phyloP scores from a whole-genome alignment of 2,888 invertebrate genomes.

The Athalia cordata region DNA sequence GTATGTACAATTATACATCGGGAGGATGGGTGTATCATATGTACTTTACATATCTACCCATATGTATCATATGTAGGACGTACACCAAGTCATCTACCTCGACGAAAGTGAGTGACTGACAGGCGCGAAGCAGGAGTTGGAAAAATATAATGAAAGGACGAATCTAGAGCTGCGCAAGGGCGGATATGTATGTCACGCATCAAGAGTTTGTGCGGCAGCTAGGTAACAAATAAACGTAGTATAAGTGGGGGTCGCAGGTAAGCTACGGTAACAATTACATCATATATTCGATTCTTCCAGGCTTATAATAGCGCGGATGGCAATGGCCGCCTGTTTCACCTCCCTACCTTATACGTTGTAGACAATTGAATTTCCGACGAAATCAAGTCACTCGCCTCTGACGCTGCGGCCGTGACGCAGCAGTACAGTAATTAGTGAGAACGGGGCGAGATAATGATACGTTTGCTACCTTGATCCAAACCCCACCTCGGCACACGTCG shows the following conservation, averaged over 20 bases:
- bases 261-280: slow-evolving; percentile 4
- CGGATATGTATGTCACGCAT: slow-evolving; percentile 40
- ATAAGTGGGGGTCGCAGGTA: slow-evolving; percentile 1
- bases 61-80: neutral
- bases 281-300: neutral
- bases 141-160: slow-evolving; percentile 28
- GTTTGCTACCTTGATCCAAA: neutral
- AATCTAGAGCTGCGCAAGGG: slow-evolving; percentile 3
- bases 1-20: too few species aligned
- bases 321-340: slow-evolving; percentile 6
- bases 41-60: too few species aligned
- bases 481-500: slow-evolving; percentile 30
- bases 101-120: slow-evolving; percentile 17
- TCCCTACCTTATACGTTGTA: neutral
- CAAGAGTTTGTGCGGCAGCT: neutral
- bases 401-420: neutral
- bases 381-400: slow-evolving; percentile 31
- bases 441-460: slow-evolving; percentile 36
- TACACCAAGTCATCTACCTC: neutral
- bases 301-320: neutral
- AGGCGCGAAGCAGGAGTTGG: neutral
- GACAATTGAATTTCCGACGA: slow-evolving; percentile 42
- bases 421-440: slow-evolving; percentile 33
- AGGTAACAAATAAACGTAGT: neutral
- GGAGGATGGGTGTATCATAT: too few species aligned